Percentiles rank a stretch among this genome's conserved stretches.
phyloP scores from a whole-genome alignment of 2,888 invertebrate species.

The Stenurella melanura region DNA sequence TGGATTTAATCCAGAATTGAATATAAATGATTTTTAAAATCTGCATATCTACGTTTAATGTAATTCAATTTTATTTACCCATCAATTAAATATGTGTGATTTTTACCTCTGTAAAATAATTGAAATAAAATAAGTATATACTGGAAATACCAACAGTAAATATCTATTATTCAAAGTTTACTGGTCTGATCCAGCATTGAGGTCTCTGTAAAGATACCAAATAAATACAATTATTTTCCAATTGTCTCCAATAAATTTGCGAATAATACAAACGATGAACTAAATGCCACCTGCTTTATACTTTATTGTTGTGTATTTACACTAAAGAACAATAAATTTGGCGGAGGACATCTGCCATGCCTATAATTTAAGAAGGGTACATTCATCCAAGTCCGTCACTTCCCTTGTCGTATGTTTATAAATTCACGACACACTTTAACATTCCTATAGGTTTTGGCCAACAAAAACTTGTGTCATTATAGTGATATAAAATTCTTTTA shows the following conservation, averaged over 20 bases:
- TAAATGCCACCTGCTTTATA: constrained; percentile 52
- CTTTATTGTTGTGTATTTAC: constrained; percentile 60
- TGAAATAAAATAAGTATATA: too few relatives aligned
- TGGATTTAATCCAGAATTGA: too few relatives aligned
- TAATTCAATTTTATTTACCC: too few relatives aligned
- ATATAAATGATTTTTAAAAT: too few relatives aligned
- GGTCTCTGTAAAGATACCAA: not conserved
- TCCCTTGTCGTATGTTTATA: constrained; percentile 63
- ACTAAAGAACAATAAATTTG: constrained; percentile 60
- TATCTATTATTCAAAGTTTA: not conserved
- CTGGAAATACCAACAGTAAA: too few relatives aligned
- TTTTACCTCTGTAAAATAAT: too few relatives aligned
- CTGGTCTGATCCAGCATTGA: constrained; percentile 20
- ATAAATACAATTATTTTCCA: constrained; percentile 31
- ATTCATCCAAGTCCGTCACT: constrained; percentile 59
- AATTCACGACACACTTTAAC: constrained; percentile 68
- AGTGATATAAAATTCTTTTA: constrained; percentile 67
- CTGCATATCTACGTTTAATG: too few relatives aligned
- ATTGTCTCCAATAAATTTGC: constrained; percentile 34
- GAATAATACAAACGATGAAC: constrained; percentile 31
- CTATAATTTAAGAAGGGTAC: constrained; percentile 59
- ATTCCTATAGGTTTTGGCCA: constrained; percentile 64
- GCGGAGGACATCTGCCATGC: constrained; percentile 58
- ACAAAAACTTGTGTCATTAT: constrained; percentile 70
- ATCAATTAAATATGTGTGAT: too few relatives aligned